phyloP scores from a whole-genome alignment of 2,888 invertebrate species.

The Pharmacophagus antenor region DNA sequence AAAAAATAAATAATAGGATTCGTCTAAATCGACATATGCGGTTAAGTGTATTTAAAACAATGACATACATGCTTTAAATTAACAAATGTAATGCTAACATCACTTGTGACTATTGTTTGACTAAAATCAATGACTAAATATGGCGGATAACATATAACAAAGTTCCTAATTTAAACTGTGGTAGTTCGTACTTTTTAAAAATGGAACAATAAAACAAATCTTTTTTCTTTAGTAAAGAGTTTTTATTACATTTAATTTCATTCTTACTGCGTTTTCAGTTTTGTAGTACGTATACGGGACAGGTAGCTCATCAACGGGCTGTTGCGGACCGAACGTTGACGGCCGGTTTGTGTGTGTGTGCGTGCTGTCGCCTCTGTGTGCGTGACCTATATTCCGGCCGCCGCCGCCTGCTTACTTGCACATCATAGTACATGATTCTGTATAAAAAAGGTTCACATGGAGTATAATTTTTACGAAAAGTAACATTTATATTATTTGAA shows the following conservation, averaged over 20 bases:
- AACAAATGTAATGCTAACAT: neutral
- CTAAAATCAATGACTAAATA: neutral
- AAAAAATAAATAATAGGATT: too few species aligned
- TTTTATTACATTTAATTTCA: constrained; percentile 1
- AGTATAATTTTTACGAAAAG: neutral
- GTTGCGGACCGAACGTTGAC: constrained; percentile 13
- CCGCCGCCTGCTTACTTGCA: constrained; percentile 25
- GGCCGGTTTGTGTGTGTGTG: constrained; percentile 37
- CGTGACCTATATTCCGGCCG: constrained; percentile 60
- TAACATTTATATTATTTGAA: neutral
- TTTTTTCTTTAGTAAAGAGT: neutral
- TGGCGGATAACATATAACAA: neutral
- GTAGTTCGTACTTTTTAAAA: neutral
- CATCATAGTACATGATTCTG: constrained; percentile 19
- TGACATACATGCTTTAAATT: neutral
- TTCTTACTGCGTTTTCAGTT: neutral
- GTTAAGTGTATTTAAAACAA: too few species aligned
- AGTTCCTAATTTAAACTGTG: neutral
- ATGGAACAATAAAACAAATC: neutral
- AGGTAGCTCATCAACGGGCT: constrained; percentile 14
- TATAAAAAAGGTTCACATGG: constrained; percentile 8
- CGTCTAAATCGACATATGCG: too few species aligned
- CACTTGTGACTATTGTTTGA: neutral
- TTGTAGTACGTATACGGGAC: constrained; percentile 2
- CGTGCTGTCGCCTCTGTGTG: constrained; percentile 48